Evolutionary conservation across 2,797 vertebrate genomes (phyloP).

Genomic region (Pantherophis alleghaniensis): DNA sequence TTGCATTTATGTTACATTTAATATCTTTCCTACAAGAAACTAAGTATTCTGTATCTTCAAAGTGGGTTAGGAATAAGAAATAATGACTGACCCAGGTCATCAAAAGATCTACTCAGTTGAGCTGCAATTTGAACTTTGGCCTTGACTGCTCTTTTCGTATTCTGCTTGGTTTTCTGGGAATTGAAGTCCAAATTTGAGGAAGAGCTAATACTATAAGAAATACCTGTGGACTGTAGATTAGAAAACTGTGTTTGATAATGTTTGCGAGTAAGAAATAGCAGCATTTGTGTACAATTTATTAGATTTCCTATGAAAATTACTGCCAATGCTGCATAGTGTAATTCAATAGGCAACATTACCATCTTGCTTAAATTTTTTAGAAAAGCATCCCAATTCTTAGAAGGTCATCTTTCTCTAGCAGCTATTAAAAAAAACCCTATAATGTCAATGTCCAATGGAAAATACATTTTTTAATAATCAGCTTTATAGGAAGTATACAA

Average conservation of each 20-base stretch:
- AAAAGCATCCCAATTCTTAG: background rate
- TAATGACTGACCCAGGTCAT: too few relatives aligned
- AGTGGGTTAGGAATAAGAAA: too few relatives aligned
- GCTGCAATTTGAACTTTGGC: too few relatives aligned
- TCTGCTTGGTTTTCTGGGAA: too few relatives aligned
- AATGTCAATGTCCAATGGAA: background rate
- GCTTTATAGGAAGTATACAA: background rate
- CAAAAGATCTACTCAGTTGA: too few relatives aligned
- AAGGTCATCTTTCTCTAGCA: background rate
- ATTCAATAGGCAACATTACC: background rate
- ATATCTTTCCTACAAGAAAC: too few relatives aligned
- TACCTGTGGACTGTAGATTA: background rate
- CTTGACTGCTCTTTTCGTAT: too few relatives aligned
- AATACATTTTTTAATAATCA: background rate
- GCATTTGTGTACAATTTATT: background rate
- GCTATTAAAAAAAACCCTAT: background rate
- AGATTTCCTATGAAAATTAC: slow-evolving; percentile 15
- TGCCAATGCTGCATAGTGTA: background rate
- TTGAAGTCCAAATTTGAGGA: too few relatives aligned
- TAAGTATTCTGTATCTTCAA: too few relatives aligned
- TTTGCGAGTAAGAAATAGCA: slow-evolving; percentile 3
- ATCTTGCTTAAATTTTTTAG: background rate
- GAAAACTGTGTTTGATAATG: background rate
- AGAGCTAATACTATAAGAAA: too few relatives aligned
- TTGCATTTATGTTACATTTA: too few relatives aligned